Percentiles rank a stretch among this genome's conserved stretches.
phyloP scores from a whole-genome alignment of 35 echinoderm and acorn worm genomes.

The Chiridota heheva region DNA sequence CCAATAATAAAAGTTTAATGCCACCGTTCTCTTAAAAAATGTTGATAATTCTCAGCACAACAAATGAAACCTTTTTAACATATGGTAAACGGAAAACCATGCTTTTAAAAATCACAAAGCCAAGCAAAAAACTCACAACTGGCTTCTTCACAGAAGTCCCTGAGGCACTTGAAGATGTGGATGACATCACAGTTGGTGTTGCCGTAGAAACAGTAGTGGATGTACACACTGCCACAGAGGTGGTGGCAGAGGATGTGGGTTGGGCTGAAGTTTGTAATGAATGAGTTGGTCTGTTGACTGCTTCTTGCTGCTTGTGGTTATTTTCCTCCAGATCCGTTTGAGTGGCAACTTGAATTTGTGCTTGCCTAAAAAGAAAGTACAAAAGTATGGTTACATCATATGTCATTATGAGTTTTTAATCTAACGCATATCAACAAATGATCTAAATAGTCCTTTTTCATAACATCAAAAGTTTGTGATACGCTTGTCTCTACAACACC shows the following conservation, averaged over 20 bases:
- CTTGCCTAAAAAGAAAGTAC: constrained; percentile 29
- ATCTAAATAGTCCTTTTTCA: background rate
- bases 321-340: constrained; percentile 67
- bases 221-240: constrained; percentile 47
- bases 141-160: constrained; percentile 10
- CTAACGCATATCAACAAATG: background rate
- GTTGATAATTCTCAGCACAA: no score
- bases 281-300: constrained; percentile 21
- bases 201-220: constrained; percentile 58
- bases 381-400: no score
- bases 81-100: no score
- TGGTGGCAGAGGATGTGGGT: constrained; percentile 26
- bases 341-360: constrained; percentile 52
- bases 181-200: constrained; percentile 59
- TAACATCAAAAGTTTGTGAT: background rate
- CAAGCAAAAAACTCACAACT: no score
- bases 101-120: no score
- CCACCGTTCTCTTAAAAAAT: no score
- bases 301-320: constrained; percentile 34
- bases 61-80: no score
- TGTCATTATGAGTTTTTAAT: background rate
- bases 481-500: background rate
- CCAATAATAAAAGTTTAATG: no score
- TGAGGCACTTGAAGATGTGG: constrained; percentile 45
- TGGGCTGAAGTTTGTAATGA: constrained; percentile 15